These are phyloP conservation scores for Neodontobutis hainanensis DNA, from an alignment of 2,113 vertebrate species.

Conservation along the genomic window DNA sequence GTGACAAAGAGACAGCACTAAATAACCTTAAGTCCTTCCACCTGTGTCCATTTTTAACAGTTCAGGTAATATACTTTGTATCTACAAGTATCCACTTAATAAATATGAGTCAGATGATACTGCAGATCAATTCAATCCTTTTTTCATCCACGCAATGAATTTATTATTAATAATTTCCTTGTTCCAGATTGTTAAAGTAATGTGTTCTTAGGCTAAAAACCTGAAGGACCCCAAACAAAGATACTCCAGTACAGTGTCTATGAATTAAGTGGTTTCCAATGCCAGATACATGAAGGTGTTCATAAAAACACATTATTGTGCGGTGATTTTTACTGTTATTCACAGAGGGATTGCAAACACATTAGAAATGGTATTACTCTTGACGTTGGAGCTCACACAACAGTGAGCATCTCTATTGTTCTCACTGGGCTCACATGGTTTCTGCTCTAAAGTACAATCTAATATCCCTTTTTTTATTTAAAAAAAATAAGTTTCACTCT, in stretches of 20 bases:
- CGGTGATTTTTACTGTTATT: background rate
- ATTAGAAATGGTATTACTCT: slow-evolving; percentile 38
- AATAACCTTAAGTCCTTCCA: no score
- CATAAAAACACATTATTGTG: background rate
- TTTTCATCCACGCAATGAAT: no score
- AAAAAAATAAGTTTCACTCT: no score
- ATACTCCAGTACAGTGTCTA: background rate
- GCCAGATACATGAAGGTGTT: slow-evolving; percentile 10
- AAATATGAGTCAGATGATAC: no score
- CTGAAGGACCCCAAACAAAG: slow-evolving; percentile 8
- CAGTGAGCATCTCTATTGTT: slow-evolving; percentile 46
- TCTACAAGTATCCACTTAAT: no score
- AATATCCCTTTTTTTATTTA: background rate
- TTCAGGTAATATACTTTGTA: no score
- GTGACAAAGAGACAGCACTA: no score
- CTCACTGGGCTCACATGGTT: slow-evolving; percentile 32
- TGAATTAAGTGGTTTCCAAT: slow-evolving; percentile 5
- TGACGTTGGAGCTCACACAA: slow-evolving; percentile 21
- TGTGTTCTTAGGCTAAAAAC: background rate
- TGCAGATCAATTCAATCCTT: no score
- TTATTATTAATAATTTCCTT: no score
- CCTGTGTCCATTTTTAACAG: no score
- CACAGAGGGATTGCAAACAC: slow-evolving; percentile 29
- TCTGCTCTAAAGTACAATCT: slow-evolving; percentile 19
- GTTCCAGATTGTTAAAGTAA: no score